Percentiles rank a stretch among this genome's conserved stretches.
Conservation (phyloP, 1,140 invertebrate species). For the Leptestheria dahalacensis region DNA sequence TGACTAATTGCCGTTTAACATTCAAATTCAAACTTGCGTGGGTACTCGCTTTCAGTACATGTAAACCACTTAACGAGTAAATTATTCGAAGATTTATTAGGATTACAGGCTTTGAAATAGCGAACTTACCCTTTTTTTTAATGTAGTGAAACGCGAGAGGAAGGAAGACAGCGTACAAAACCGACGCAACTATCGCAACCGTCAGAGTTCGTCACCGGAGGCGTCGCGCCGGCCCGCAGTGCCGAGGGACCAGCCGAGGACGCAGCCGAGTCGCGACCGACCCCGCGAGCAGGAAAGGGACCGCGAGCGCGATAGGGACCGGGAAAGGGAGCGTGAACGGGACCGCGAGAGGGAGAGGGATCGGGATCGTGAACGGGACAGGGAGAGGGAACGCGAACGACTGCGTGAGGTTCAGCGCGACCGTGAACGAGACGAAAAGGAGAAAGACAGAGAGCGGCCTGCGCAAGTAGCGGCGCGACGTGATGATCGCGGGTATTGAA, state of each 20-base stretch:
- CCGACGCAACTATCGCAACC: constrained; percentile 34
- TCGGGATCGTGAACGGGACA: constrained; percentile 6
- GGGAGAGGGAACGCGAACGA: constrained; percentile 5
- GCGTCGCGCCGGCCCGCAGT: background rate
- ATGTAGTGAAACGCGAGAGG: background rate
- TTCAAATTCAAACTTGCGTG: too few species aligned
- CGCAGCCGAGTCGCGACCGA: constrained; percentile 25
- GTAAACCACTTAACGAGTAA: too few species aligned
- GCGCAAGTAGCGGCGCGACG: background rate
- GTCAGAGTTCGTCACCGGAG: constrained; percentile 9
- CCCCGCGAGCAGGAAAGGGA: constrained; percentile 29
- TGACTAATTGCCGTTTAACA: too few species aligned
- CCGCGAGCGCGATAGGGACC: constrained; percentile 31
- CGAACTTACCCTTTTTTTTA: background rate
- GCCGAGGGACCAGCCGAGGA: constrained; percentile 2
- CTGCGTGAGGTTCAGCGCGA: too few species aligned
- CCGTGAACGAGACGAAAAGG: background rate
- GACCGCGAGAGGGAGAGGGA: constrained; percentile 8
- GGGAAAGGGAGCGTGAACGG: background rate
- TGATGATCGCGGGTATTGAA: background rate
- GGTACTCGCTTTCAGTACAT: too few species aligned
- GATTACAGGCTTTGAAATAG: too few species aligned
- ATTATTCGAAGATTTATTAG: too few species aligned
- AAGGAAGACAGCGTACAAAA: constrained; percentile 64
- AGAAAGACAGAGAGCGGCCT: background rate